Base-by-base conservation (phyloP, 2,888 invertebrate genomes). In the Petrolisthes manimaculis region DNA sequence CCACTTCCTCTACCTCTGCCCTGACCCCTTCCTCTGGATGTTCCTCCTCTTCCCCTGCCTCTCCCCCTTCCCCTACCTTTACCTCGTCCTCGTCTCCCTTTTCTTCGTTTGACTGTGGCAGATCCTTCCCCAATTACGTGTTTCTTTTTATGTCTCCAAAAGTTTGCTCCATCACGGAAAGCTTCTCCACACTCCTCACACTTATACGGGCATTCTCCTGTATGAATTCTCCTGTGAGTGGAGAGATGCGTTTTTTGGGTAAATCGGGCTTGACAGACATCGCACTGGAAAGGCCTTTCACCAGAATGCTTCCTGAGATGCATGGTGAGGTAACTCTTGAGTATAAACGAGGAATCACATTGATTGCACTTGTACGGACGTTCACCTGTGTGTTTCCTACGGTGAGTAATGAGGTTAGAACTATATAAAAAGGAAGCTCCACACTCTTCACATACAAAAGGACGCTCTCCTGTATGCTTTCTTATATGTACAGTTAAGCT, bases 161-260 rank as follows among this genome's bases (percentile, higher is more conserved):
- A 90, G 78, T 90, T 90, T 5, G 90, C 90, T 18, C 90, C 88
- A 69, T 90, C 90, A 54, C 90, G 71, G 54, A 90, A 90, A n/a
- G 90, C 90, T 21, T 90, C 90, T 8, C 90, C 90, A 81, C 90
- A 90, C 61, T 88, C 86, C 51, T 90, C 90, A 75, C 90, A 90
- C 56, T 90, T 90, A 79, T 90, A 88, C 2, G 90, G 90, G 78
- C 88, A 90, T 77, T 90, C 90, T 51, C 90, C 90, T 9, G 90
- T 90, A 54, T 90, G 90, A 67, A 90, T 90, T 51, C 90, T 84
- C 74, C 86, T 78, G 69, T 90, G 90, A 14, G 90, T 90, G 78
- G 88, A 88, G 24, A 90, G 69, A 69, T 90, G 90, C 4, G 90
- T 90, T 71, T 90, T 90, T 61, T 90, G 90, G 4, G 90, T 90